These are phyloP conservation scores for Turdus rufiventris DNA, from an alignment of 2,113 vertebrate species.

Conservation along the genomic window DNA sequence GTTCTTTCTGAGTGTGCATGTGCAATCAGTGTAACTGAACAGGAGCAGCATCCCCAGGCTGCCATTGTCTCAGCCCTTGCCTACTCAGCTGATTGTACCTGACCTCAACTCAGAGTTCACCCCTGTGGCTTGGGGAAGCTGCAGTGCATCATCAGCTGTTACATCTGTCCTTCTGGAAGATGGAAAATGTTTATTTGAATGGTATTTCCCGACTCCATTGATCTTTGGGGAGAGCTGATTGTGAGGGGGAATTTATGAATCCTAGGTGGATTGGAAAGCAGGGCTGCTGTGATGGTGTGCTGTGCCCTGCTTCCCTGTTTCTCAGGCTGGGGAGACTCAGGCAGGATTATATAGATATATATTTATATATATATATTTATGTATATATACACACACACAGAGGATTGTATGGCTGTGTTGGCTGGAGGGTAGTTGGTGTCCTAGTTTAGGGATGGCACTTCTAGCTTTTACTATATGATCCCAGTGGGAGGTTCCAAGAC, in stretches of 20 bases:
- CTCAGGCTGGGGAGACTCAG: neutral
- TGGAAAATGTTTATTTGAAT: neutral
- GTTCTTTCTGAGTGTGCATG: neutral
- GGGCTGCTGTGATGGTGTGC: accelerated
- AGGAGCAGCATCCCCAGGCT: neutral
- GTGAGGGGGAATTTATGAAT: too few relatives aligned
- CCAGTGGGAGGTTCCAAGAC: neutral
- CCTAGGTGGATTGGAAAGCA: neutral
- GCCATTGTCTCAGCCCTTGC: neutral
- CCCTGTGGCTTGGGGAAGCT: neutral
- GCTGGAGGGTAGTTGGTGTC: neutral
- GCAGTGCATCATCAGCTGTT: neutral
- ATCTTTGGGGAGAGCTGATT: neutral
- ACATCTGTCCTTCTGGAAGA: neutral
- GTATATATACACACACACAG: too few relatives aligned
- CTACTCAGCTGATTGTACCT: neutral
- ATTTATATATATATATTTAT: too few relatives aligned
- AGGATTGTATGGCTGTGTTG: neutral
- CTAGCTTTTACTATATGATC: neutral
- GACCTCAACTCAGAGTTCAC: neutral
- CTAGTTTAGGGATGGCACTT: too few relatives aligned
- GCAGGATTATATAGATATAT: neutral
- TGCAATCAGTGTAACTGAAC: neutral
- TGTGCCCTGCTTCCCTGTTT: neutral
- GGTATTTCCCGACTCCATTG: accelerated